Percentiles rank a stretch among this genome's conserved stretches.
phyloP scores from a whole-genome alignment of 2,113 vertebrate genomes.

The Sorex araneus region DNA sequence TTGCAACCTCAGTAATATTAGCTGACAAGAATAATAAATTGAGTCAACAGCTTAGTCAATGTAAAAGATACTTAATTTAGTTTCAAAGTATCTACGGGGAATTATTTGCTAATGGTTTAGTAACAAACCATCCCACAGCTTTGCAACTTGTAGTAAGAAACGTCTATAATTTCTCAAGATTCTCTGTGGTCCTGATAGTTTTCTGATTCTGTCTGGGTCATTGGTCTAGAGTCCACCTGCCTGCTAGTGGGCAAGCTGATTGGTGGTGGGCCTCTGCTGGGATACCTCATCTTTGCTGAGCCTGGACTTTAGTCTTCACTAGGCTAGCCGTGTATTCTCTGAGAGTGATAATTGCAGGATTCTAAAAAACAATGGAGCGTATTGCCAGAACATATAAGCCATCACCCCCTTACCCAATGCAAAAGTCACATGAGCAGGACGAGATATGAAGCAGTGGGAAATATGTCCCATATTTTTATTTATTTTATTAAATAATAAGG shows the following conservation, averaged over 20 bases:
- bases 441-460: background rate
- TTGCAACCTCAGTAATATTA: conserved; percentile 59
- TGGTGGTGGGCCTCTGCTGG: background rate
- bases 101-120: conserved; percentile 32
- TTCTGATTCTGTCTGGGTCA: background rate
- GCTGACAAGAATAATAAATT: conserved; percentile 40
- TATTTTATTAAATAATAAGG: background rate
- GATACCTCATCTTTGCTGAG: background rate
- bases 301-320: background rate
- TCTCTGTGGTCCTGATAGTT: background rate
- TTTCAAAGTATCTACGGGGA: background rate
- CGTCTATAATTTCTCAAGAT: background rate
- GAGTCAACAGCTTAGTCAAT: background rate
- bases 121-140: conserved; percentile 25
- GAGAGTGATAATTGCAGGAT: background rate
- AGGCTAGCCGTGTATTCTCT: background rate
- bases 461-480: background rate
- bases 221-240: background rate
- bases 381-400: background rate
- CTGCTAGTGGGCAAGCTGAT: background rate
- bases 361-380: background rate
- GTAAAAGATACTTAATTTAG: background rate
- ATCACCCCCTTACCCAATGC: background rate
- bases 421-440: background rate
- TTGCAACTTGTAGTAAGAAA: conserved; percentile 15